Evolutionary conservation across 2,797 vertebrate species (phyloP).

Genomic region (Labroides dimidiatus): DNA sequence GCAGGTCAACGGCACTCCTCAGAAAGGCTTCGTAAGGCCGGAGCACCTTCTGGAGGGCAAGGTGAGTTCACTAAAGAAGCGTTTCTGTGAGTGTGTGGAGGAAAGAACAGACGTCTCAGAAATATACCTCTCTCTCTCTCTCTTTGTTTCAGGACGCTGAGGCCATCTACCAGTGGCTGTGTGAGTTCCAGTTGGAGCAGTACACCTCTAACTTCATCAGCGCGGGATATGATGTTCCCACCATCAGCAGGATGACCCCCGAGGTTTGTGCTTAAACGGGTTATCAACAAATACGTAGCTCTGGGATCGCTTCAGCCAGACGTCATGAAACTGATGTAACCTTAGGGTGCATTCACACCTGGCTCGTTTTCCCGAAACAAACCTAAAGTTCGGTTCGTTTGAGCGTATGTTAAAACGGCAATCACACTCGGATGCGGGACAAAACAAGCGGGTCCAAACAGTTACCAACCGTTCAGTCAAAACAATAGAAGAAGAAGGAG

Average conservation of each 20-base stretch:
- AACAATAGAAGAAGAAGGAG: too few relatives aligned
- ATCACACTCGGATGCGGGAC: too few relatives aligned
- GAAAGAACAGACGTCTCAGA: neutral
- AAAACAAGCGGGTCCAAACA: too few relatives aligned
- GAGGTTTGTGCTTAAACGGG: constrained; percentile 82
- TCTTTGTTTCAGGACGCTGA: constrained; percentile 86
- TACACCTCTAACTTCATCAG: constrained; percentile 93
- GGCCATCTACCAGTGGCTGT: constrained; percentile 95
- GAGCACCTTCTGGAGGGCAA: constrained; percentile 80
- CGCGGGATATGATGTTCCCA: constrained; percentile 93
- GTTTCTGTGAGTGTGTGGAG: neutral
- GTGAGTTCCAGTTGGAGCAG: constrained; percentile 93
- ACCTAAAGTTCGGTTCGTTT: too few relatives aligned
- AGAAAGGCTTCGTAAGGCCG: constrained; percentile 74
- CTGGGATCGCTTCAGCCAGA: too few relatives aligned
- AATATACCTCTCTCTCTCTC: neutral
- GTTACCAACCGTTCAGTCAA: too few relatives aligned
- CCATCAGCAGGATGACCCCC: constrained; percentile 97
- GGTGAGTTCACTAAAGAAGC: constrained; percentile 52
- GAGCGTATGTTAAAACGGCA: too few relatives aligned
- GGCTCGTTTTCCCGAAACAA: too few relatives aligned
- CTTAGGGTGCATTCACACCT: too few relatives aligned
- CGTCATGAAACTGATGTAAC: too few relatives aligned
- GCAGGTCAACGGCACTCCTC: constrained; percentile 60
- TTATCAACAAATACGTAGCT: too few relatives aligned